Evolutionary conservation across 2,888 invertebrate genomes (phyloP), one percentile per base, ranked within the genome.

Genomic region (Heliconius erato): DNA sequence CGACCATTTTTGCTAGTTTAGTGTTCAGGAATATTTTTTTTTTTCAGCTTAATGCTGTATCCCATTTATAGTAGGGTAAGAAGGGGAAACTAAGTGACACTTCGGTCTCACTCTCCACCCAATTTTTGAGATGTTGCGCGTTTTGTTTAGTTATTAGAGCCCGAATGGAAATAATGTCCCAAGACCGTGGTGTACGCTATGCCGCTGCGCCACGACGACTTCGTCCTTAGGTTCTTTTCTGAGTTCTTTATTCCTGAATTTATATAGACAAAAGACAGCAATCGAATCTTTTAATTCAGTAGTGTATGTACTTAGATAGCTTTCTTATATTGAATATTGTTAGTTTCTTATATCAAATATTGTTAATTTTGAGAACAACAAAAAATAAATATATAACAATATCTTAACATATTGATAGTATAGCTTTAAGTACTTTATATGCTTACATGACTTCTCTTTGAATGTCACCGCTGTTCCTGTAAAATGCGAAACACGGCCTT

Each of bases 401-500:
- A 72, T 44, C 44, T 14, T 16, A 7, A 23, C 14, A 76, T 63
- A 76, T 76, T 76, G 59, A 76, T n/a, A 35, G 76, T 35, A 63
- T 63, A n/a, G 76, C 76, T 63, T 74, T 23, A 32, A n/a, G 16
- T 35, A 54, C 23, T 14, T 28, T 6, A 35, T 35, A 9, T n/a
- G 35, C 59, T 44, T 26, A 72, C 44, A 44, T 26, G 26, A 26
- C 14, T 44, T 72, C 71, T 44, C 44, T 63, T 76, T 76, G n/a
- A 35, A 63, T 76, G 76, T 44, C 82, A 67, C 69, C 80, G 82
- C 49, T 67, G 80, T 67, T 68, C 68, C 82, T 79, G 83, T 79
- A 79, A 84, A 86, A 86, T 84, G 85, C 86, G 82, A 87, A 86
- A 86, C 85, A 86, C 81, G 82, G 81, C 82, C 84, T 74, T 86